Evolutionary conservation across 2,113 vertebrate species (phyloP).

Genomic region (Paracanthobrama guichenoti): DNA sequence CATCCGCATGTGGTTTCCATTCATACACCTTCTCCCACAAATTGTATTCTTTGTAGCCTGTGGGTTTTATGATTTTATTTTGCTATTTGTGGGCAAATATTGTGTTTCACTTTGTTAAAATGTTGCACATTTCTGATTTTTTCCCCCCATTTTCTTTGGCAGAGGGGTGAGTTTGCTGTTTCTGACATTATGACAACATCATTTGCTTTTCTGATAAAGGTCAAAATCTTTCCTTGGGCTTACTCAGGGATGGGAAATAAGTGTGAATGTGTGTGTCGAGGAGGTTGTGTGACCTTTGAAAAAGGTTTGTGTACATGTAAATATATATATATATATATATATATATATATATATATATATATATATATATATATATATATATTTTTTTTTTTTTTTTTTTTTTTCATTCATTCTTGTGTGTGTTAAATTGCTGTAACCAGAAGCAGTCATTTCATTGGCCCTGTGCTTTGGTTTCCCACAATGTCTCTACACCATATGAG

Average conservation of each 20-base stretch:
- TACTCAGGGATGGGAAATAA: conserved; percentile 87
- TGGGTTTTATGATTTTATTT: conserved; percentile 3
- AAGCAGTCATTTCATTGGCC: conserved; percentile 51
- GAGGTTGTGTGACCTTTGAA: conserved; percentile 29
- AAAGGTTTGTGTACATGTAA: conserved; percentile 48
- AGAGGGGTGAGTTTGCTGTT: conserved; percentile 44
- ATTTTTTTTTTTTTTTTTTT: too few relatives aligned
- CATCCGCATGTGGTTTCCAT: conserved; percentile 16
- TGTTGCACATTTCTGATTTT: conserved; percentile 28
- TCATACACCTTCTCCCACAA: not conserved
- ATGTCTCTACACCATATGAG: conserved; percentile 51
- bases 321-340: not conserved
- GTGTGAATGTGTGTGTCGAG: conserved; percentile 42
- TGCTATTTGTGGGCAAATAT: conserved; percentile 1
- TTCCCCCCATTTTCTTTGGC: conserved; percentile 1
- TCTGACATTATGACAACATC: conserved; percentile 70
- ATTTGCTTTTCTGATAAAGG: conserved; percentile 71
- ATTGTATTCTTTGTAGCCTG: not conserved
- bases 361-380: conserved; percentile 8
- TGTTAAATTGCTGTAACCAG: conserved; percentile 57
- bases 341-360: not conserved
- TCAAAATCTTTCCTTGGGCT: conserved; percentile 85
- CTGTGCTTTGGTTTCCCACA: conserved; percentile 31
- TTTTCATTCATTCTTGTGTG: not conserved
- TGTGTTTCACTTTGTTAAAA: conserved; percentile 17